Evolutionary conservation across 2,797 vertebrate genomes (phyloP).

Genomic region (Myoxocephalus aenaeus): DNA sequence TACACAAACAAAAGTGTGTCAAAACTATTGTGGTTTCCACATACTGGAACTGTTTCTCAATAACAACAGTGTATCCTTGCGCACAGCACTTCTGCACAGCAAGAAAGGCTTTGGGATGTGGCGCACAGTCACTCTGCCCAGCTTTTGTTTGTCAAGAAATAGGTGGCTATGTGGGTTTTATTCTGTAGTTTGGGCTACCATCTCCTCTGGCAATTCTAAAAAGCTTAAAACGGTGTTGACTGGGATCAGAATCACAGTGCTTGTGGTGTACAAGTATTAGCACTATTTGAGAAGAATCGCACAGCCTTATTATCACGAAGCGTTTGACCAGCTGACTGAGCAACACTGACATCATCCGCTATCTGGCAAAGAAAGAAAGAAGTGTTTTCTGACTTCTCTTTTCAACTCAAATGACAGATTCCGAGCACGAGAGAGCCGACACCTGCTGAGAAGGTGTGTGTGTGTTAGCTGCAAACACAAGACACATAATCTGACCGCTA

Average conservation of each 20-base stretch:
- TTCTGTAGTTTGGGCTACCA: neutral
- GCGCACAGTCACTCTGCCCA: neutral
- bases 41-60: no score
- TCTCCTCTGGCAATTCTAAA: no score
- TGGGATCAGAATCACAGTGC: neutral
- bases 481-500: neutral
- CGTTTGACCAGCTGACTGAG: neutral
- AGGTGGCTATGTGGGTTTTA: neutral
- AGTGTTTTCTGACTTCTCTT: constrained; percentile 8
- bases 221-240: neutral
- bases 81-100: no score
- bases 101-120: neutral
- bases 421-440: constrained; percentile 5
- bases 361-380: no score
- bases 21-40: no score
- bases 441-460: constrained; percentile 16
- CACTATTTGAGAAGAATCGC: neutral
- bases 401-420: constrained; percentile 7
- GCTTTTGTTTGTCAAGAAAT: neutral
- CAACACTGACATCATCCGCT: neutral
- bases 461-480: neutral
- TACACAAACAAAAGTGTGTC: no score
- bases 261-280: neutral
- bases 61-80: no score
- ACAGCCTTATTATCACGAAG: neutral